Conservation (phyloP, 2,888 invertebrate genomes). For the Caenorhabditis wallacei region DNA sequence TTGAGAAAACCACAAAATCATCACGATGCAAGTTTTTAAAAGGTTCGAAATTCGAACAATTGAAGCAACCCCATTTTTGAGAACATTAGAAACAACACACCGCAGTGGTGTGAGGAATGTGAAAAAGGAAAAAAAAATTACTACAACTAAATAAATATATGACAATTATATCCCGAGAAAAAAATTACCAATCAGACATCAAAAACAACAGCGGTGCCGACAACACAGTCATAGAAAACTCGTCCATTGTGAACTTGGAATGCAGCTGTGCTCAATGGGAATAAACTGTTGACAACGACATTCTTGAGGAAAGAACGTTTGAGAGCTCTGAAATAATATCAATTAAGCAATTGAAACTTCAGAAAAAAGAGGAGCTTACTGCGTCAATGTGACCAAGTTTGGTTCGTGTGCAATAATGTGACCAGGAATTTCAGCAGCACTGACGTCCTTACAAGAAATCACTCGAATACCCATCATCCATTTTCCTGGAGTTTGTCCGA, state of each 20-base stretch:
- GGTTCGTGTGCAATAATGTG: constrained; percentile 67
- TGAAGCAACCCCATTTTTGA: too few relatives aligned
- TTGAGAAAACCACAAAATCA: too few relatives aligned
- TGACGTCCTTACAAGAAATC: constrained; percentile 71
- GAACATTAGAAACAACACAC: too few relatives aligned
- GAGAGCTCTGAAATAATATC: constrained; percentile 72
- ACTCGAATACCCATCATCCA: constrained; percentile 77
- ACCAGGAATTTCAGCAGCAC: constrained; percentile 58
- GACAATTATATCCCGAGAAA: background rate
- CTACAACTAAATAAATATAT: background rate
- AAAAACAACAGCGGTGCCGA: constrained; percentile 78
- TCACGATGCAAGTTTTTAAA: too few relatives aligned
- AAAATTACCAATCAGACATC: constrained; percentile 1
- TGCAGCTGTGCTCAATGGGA: constrained; percentile 79
- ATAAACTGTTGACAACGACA: constrained; percentile 78
- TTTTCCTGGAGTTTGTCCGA: constrained; percentile 81
- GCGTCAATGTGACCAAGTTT: constrained; percentile 59
- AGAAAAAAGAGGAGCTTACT: constrained; percentile 58
- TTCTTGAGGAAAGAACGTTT: constrained; percentile 81
- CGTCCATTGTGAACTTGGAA: constrained; percentile 78
- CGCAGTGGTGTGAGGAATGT: background rate
- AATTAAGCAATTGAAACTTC: background rate
- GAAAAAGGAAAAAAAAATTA: background rate
- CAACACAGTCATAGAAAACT: constrained; percentile 78
- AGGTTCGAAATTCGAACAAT: too few relatives aligned